phyloP scores from a whole-genome alignment of 1,140 invertebrate species.

The Bombus breviceps region DNA sequence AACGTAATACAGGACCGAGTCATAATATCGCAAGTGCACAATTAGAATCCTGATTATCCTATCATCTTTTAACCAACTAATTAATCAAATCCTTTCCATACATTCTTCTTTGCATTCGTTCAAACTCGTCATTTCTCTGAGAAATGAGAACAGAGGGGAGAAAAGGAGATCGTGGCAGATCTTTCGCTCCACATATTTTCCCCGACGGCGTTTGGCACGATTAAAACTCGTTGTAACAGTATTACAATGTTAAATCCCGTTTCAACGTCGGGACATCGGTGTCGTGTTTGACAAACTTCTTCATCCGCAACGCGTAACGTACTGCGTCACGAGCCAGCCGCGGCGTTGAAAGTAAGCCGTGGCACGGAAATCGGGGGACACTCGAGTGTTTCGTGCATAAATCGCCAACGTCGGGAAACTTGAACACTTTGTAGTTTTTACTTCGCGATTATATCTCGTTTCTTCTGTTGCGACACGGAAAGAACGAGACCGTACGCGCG shows the following conservation, averaged over 20 bases:
- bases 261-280: not conserved
- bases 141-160: not conserved
- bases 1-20: not conserved
- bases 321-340: not conserved
- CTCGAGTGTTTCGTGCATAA: constrained; percentile 47
- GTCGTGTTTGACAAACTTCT: constrained; percentile 26
- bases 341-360: not conserved
- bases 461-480: constrained; percentile 30
- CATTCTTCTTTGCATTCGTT: not conserved
- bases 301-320: constrained; percentile 23
- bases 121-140: not conserved
- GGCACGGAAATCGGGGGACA: constrained; percentile 14
- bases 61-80: not conserved
- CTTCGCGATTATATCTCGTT: constrained; percentile 37
- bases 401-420: constrained; percentile 44
- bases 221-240: constrained; percentile 17
- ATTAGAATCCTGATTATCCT: not conserved
- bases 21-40: no score
- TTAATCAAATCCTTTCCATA: not conserved
- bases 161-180: not conserved
- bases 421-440: constrained; percentile 51
- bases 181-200: not conserved
- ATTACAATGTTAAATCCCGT: constrained; percentile 4
- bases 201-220: not conserved
- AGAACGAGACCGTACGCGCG: not conserved